Evolutionary conservation across 2,797 vertebrate species (phyloP), one percentile per base, ranked within the genome.

Genomic region (Spinibarbus caldwelli): DNA sequence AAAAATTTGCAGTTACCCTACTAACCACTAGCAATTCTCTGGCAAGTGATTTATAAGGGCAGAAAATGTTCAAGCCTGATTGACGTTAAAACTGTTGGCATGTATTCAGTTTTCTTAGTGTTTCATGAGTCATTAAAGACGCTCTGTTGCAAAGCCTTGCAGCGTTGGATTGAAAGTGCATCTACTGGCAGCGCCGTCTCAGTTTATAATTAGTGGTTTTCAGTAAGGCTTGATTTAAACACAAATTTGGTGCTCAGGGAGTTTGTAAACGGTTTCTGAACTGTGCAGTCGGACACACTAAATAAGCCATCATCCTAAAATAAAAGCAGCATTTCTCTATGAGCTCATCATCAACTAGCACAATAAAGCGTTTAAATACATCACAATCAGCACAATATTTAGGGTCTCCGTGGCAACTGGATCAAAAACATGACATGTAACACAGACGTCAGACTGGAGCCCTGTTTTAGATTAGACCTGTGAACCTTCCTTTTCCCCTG

Each of bases 401-500:
- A 67, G 52, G 43, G 17, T 87, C 31, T 78, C 77, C 72, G 12
- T 47, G 81, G 82, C 62, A 85, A 86, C 43, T 64, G 66, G 36
- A 45, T 57, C 8, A 54, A 76, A 62, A 78, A 7, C 26, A 77
- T 84, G 66, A 47, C 47, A 84, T 52, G n/a, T 29, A 73, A 83
- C 86, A 75, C 83, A 66, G n/a, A 21, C 23, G 34, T 68, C 26
- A 34, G 15, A 59, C 38, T 41, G 38, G n/a, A 77, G 82, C 71
- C 34, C 49, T 62, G 81, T 87, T 90, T 78, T 78, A 80, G 12
- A 70, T 84, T 83, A 87, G 88, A 84, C 87, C 88, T 41, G 86
- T 90, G 89, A 92, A 93, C 91, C 89, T 91, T 92, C 89, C 90
- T 86, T 92, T 95, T 94, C 92, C 93, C 88, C 89, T 89, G 34